Conservation (phyloP, 2,888 invertebrate species). For the Drosophila quasianomalipes region DNA sequence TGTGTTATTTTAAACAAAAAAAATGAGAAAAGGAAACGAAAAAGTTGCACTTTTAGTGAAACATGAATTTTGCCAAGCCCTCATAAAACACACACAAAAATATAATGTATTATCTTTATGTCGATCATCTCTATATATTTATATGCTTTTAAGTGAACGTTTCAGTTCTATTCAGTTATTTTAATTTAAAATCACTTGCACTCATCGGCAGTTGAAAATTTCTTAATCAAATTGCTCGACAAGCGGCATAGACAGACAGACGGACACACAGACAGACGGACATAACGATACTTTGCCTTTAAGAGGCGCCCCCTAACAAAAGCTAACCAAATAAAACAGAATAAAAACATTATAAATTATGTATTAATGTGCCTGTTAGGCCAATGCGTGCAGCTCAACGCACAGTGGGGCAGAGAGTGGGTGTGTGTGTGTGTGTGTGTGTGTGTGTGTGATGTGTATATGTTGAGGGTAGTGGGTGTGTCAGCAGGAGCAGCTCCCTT, state of each 20-base stretch:
- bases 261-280: background rate
- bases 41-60: background rate
- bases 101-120: background rate
- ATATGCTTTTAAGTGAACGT: slow-evolving; percentile 1
- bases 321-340: slow-evolving; percentile 53
- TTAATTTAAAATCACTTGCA: slow-evolving; percentile 41
- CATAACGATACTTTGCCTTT: slow-evolving; percentile 20
- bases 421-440: slow-evolving; percentile 3
- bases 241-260: background rate
- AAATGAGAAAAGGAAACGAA: background rate
- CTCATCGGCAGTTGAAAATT: slow-evolving; percentile 41
- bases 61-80: background rate
- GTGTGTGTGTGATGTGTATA: background rate
- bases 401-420: slow-evolving; percentile 29
- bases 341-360: slow-evolving; percentile 81
- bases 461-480: slow-evolving; percentile 17
- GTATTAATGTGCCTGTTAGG: slow-evolving; percentile 82
- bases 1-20: background rate
- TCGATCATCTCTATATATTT: background rate
- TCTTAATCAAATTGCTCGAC: slow-evolving; percentile 54
- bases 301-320: slow-evolving; percentile 4
- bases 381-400: slow-evolving; percentile 39
- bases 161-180: slow-evolving; percentile 11
- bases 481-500: slow-evolving; percentile 31
- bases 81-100: background rate